Evolutionary conservation across 2,888 invertebrate genomes (phyloP).

Genomic region (Morpho helenor): DNA sequence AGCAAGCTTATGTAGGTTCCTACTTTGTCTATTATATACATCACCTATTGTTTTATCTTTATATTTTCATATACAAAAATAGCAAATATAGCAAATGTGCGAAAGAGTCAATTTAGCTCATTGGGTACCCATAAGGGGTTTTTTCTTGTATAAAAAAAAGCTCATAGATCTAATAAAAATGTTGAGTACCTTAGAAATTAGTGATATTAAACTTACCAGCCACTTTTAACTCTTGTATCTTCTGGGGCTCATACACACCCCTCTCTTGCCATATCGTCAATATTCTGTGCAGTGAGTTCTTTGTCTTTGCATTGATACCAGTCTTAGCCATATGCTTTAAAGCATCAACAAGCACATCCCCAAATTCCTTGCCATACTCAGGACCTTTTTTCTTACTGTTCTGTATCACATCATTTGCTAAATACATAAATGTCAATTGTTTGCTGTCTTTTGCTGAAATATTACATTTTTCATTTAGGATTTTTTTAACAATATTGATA

Average conservation of each 20-base stretch:
- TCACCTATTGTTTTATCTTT: too few species aligned
- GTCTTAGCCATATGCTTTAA: slow-evolving; percentile 90
- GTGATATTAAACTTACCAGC: slow-evolving; percentile 55
- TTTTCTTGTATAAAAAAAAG: too few species aligned
- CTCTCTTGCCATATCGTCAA: slow-evolving; percentile 96
- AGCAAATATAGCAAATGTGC: too few species aligned
- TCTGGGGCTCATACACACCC: slow-evolving; percentile 90
- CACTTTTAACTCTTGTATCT: slow-evolving; percentile 88
- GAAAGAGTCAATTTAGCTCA: too few species aligned
- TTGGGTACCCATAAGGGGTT: too few species aligned
- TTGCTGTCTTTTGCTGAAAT: slow-evolving; percentile 88
- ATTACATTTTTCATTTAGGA: slow-evolving; percentile 15
- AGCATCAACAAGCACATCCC: slow-evolving; percentile 87
- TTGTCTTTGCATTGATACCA: slow-evolving; percentile 88
- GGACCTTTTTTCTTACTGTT: slow-evolving; percentile 99
- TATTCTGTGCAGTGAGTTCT: slow-evolving; percentile 88
- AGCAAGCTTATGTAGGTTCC: too few species aligned
- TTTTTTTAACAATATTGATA: too few species aligned
- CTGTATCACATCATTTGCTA: slow-evolving; percentile 99
- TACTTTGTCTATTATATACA: too few species aligned
- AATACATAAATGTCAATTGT: slow-evolving; percentile 96
- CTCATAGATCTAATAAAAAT: too few species aligned
- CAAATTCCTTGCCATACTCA: slow-evolving; percentile 95
- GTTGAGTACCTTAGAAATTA: too few species aligned
- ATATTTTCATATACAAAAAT: too few species aligned